Evolutionary conservation across 2,888 invertebrate species (phyloP).

Genomic region (Cephus spinipes): DNA sequence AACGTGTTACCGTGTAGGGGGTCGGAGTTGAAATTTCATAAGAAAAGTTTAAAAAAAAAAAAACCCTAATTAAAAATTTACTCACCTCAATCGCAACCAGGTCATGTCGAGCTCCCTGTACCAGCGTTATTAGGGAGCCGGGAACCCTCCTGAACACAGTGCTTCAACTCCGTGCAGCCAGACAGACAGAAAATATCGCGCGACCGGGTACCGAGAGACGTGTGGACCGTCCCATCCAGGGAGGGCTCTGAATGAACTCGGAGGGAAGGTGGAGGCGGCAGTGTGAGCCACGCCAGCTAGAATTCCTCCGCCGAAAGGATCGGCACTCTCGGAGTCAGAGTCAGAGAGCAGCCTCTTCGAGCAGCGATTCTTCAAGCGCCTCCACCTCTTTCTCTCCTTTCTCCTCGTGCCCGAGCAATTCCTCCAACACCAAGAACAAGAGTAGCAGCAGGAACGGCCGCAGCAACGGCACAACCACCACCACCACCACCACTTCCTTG

Average conservation of each 20-base stretch:
- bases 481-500: conserved; percentile 9
- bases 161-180: conserved; percentile 32
- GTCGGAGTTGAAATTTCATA: not conserved
- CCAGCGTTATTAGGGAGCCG: conserved; percentile 31
- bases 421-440: conserved; percentile 1
- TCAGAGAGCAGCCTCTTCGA: conserved; percentile 27
- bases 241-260: conserved; percentile 61
- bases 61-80: conserved; percentile 18
- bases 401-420: conserved; percentile 12
- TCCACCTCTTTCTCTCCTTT: conserved; percentile 9
- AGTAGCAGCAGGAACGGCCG: not conserved
- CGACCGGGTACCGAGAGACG: conserved; percentile 53
- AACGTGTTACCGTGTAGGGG: not conserved
- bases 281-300: conserved; percentile 56
- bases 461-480: not conserved
- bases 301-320: conserved; percentile 63
- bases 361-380: conserved; percentile 20
- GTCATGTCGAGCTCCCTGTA: conserved; percentile 57
- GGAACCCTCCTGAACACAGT: conserved; percentile 11
- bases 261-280: conserved; percentile 41
- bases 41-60: not conserved
- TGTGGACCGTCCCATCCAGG: conserved; percentile 63
- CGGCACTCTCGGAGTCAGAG: conserved; percentile 33
- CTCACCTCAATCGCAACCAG: conserved; percentile 63
- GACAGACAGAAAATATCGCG: conserved; percentile 54